These are phyloP conservation scores for Hephaestus fuliginosus DNA, from an alignment of 2,797 vertebrate species.

Conservation along the genomic window DNA sequence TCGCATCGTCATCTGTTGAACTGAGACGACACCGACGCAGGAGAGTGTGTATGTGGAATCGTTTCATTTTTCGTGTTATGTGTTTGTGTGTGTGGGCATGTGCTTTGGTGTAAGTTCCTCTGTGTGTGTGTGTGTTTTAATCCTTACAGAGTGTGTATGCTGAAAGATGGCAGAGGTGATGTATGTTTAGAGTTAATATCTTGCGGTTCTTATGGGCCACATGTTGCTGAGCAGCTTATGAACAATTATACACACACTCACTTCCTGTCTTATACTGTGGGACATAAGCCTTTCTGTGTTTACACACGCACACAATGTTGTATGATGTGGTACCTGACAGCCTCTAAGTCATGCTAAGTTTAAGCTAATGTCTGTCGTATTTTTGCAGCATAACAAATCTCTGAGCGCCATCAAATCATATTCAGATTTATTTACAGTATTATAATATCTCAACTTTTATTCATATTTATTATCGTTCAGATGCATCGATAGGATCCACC, in stretches of 20 bases:
- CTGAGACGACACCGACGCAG: constrained; percentile 16
- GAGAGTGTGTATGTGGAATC: constrained; percentile 10
- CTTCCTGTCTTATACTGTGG: background rate
- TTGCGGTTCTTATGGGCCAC: constrained; percentile 46
- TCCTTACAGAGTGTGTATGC: constrained; percentile 8
- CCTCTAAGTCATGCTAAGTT: background rate
- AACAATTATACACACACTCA: constrained; percentile 24
- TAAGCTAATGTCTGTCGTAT: background rate
- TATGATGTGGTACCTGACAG: constrained; percentile 25
- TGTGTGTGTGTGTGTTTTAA: constrained; percentile 19
- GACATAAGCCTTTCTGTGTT: background rate
- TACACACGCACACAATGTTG: background rate
- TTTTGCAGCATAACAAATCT: background rate
- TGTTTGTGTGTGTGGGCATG: constrained; percentile 35
- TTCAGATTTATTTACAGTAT: background rate
- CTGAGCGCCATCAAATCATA: background rate
- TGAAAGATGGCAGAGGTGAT: constrained; percentile 10
- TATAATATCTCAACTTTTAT: too few species aligned
- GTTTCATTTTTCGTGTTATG: constrained; percentile 20
- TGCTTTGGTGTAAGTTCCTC: background rate
- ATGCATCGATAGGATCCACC: background rate
- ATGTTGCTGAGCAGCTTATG: constrained; percentile 33
- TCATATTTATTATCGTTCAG: background rate
- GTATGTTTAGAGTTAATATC: constrained; percentile 9
- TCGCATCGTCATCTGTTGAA: constrained; percentile 30